Evolutionary conservation across 2,888 invertebrate genomes (phyloP).

Genomic region (Drosophila hamatofila): DNA sequence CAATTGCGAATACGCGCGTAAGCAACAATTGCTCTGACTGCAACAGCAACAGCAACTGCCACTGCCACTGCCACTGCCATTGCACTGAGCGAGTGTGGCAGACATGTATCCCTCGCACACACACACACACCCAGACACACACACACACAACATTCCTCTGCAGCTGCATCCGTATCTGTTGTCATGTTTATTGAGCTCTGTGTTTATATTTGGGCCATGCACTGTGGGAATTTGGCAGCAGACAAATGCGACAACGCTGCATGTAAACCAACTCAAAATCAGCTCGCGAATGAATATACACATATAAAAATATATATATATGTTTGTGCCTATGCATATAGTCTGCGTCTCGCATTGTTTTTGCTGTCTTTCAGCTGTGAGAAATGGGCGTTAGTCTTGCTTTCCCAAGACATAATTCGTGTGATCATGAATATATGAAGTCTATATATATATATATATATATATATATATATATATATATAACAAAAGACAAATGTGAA

Average conservation of each 20-base stretch:
- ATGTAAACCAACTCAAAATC: conserved; percentile 38
- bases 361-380: conserved; percentile 4
- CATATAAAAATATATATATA: neutral
- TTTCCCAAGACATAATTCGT: conserved; percentile 7
- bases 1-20: conserved; percentile 48
- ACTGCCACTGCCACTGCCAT: conserved; percentile 22
- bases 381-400: conserved; percentile 19
- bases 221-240: conserved; percentile 51
- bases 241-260: conserved; percentile 28
- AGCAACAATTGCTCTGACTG: conserved; percentile 39
- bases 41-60: conserved; percentile 16
- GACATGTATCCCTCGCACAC: conserved; percentile 20
- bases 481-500: too few species aligned
- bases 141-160: conserved; percentile 6
- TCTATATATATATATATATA: neutral
- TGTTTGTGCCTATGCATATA: neutral
- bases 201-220: conserved; percentile 60
- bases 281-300: conserved; percentile 28
- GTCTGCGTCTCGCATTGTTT: conserved; percentile 32
- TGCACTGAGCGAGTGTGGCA: too few species aligned
- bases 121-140: too few species aligned
- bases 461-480: neutral
- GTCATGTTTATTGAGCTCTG: conserved; percentile 60
- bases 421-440: conserved; percentile 10
- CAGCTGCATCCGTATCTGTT: conserved; percentile 21